These are phyloP conservation scores for Leistus spinibarbis DNA, from an alignment of 2,888 invertebrate genomes.

Conservation along the genomic window DNA sequence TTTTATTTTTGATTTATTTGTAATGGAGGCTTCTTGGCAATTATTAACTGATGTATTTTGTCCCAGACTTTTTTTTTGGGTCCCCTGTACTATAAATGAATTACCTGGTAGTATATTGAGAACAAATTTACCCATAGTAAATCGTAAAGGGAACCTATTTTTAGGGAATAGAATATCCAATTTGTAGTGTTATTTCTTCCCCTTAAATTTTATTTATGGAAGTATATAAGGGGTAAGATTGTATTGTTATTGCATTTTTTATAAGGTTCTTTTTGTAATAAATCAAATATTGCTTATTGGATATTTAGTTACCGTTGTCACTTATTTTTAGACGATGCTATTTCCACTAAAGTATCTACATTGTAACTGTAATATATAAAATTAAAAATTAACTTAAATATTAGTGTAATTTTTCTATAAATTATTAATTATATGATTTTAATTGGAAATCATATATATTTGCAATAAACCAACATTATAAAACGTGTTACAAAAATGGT, in stretches of 20 bases:
- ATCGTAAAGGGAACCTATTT: not conserved
- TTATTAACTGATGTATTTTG: not conserved
- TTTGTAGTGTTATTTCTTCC: not conserved
- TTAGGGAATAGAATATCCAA: not conserved
- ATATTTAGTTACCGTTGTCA: too few relatives aligned
- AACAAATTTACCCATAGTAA: not conserved
- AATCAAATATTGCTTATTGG: not conserved
- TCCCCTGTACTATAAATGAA: not conserved
- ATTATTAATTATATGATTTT: too few relatives aligned
- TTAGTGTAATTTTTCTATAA: too few relatives aligned
- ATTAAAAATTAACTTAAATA: too few relatives aligned
- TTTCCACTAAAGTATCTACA: too few relatives aligned
- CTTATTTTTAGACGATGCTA: too few relatives aligned
- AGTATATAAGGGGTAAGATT: not conserved
- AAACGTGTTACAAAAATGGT: not conserved
- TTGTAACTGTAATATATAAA: too few relatives aligned
- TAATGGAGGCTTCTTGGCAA: slow-evolving; percentile 1
- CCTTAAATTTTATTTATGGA: not conserved
- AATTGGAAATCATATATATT: not conserved
- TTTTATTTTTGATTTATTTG: slow-evolving; percentile 35
- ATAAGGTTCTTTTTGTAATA: not conserved
- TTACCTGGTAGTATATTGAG: not conserved
- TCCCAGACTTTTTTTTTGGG: not conserved
- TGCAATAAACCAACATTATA: not conserved
- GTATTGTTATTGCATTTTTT: not conserved